A percentile compares a stretch with the other conserved stretches of the same genome.
Evolutionary conservation across 2,888 invertebrate genomes (phyloP).

Genomic region (Cotesia congregata): DNA sequence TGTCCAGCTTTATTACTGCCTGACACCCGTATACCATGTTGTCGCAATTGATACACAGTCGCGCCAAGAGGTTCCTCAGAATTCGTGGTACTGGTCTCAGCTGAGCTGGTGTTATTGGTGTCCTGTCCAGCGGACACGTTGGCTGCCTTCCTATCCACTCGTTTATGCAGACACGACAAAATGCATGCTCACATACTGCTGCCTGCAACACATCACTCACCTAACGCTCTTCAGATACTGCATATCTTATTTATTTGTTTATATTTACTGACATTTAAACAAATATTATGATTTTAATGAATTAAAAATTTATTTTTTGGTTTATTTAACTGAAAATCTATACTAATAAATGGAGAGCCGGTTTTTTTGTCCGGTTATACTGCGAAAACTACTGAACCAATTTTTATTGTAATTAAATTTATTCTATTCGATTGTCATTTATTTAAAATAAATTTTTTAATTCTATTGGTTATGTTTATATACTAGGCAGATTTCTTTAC

Average conservation of each 20-base stretch:
- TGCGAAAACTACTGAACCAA: no score
- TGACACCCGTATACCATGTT: conserved; percentile 91
- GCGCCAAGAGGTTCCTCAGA: conserved; percentile 90
- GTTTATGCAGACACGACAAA: conserved; percentile 93
- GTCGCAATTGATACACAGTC: conserved; percentile 92
- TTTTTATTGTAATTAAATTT: no score
- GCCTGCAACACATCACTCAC: conserved; percentile 77
- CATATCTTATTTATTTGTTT: conserved; percentile 38
- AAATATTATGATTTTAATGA: conserved; percentile 7
- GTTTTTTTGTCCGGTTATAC: no score
- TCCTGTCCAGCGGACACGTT: conserved; percentile 94
- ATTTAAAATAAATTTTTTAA: no score
- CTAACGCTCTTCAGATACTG: conserved; percentile 59
- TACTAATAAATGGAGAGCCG: no score
- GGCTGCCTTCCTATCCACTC: conserved; percentile 96
- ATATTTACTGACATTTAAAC: conserved; percentile 24
- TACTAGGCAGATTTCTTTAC: no score
- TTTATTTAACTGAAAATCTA: no score
- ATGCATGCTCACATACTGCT: conserved; percentile 95
- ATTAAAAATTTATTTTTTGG: neutral
- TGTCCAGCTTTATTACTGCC: conserved; percentile 88
- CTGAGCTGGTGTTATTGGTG: conserved; percentile 89
- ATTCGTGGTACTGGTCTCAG: conserved; percentile 94
- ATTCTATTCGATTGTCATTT: no score
- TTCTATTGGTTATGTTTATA: no score